Percentiles rank a stretch among this genome's conserved stretches.
phyloP scores from a whole-genome alignment of 2,888 invertebrate genomes.

The Nasonia oneida region DNA sequence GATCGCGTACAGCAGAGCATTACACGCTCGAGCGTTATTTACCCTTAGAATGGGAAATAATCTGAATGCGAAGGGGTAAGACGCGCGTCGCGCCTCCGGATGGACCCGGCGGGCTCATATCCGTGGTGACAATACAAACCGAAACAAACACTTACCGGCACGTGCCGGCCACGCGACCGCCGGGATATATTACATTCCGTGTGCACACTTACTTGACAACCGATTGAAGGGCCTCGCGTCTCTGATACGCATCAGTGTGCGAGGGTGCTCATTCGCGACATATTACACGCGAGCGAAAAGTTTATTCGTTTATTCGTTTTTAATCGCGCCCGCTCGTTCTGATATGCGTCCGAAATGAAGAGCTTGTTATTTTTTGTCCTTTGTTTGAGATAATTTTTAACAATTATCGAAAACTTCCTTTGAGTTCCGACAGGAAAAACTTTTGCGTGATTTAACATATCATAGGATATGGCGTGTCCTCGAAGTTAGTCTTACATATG shows the following conservation, averaged over 20 bases:
- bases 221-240: slow-evolving; percentile 73
- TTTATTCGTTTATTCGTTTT: slow-evolving; percentile 48
- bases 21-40: slow-evolving; percentile 71
- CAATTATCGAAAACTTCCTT: not conserved
- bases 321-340: not conserved
- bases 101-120: slow-evolving; percentile 68
- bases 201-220: slow-evolving; percentile 77
- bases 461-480: not conserved
- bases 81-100: slow-evolving; percentile 47
- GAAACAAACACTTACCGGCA: slow-evolving; percentile 79
- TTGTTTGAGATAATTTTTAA: not conserved
- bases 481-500: slow-evolving; percentile 23
- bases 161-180: slow-evolving; percentile 81
- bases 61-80: slow-evolving; percentile 63
- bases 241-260: not conserved
- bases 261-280: slow-evolving; percentile 60
- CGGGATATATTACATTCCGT: slow-evolving; percentile 78
- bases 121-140: slow-evolving; percentile 79
- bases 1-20: slow-evolving; percentile 48
- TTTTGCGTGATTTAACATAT: not conserved
- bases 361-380: not conserved
- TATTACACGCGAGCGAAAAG: slow-evolving; percentile 50
- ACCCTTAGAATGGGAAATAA: slow-evolving; percentile 70
- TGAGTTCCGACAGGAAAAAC: not conserved
- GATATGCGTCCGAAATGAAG: not conserved